Evolutionary conservation across 2,113 vertebrate species (phyloP).

Genomic region (Mesocricetus auratus): DNA sequence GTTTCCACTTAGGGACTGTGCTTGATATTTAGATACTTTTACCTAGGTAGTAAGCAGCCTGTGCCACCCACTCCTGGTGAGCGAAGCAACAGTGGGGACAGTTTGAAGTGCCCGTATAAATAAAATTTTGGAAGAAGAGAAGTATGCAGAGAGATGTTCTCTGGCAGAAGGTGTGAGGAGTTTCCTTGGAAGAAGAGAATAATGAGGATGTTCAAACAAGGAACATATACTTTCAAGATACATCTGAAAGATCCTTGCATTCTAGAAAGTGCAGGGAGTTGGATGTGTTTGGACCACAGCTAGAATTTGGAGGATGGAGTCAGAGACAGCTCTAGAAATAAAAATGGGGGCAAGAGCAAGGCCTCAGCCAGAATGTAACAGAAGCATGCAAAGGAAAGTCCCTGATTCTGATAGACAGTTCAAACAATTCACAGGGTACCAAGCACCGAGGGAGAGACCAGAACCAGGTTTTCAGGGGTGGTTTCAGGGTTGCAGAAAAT

Average conservation of each 20-base stretch:
- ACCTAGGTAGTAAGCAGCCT: neutral
- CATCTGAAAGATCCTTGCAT: neutral
- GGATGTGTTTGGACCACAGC: neutral
- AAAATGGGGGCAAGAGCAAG: neutral
- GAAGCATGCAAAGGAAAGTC: neutral
- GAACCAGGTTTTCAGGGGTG: neutral
- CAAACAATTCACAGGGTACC: neutral
- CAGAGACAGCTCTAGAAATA: neutral
- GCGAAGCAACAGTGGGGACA: neutral
- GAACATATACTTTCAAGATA: neutral
- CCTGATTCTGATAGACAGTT: neutral
- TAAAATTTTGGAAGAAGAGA: constrained; percentile 8
- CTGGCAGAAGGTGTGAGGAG: neutral
- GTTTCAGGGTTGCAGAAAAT: neutral
- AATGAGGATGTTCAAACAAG: neutral
- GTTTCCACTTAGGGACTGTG: neutral
- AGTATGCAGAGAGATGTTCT: neutral
- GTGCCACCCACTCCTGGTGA: neutral
- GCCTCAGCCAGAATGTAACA: neutral
- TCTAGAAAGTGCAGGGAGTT: neutral
- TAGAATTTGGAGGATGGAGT: neutral
- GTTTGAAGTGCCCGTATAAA: neutral
- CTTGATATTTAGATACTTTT: neutral
- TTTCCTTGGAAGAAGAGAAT: neutral
- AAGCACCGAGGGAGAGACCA: neutral